phyloP scores from a whole-genome alignment of 2,797 vertebrate genomes.

The Poeciliopsis presidionis region DNA sequence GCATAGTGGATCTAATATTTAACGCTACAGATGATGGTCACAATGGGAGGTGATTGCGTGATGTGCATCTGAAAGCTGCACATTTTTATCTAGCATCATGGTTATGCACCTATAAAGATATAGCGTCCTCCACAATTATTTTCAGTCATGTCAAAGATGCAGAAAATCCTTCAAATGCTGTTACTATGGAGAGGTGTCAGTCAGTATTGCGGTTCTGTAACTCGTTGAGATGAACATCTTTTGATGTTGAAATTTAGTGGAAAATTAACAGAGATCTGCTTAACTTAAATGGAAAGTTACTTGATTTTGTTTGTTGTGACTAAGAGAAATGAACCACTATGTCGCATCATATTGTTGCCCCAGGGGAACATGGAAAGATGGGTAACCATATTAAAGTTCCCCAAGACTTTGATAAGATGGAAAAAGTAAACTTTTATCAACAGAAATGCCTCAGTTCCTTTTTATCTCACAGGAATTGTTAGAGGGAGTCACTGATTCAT shows the following conservation, averaged over 20 bases:
- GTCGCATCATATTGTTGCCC: background rate
- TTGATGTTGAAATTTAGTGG: background rate
- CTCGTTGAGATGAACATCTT: background rate
- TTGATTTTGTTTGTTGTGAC: background rate
- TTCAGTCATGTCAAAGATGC: background rate
- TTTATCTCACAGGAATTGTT: background rate
- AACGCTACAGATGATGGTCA: background rate
- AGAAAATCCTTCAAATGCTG: background rate
- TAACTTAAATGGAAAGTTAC: background rate
- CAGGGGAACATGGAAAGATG: background rate
- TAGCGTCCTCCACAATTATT: background rate
- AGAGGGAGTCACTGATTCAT: background rate
- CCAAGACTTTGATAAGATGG: background rate
- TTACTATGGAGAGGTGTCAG: background rate
- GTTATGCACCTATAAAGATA: background rate
- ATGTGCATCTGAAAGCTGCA: background rate
- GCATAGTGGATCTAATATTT: background rate
- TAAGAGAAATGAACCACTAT: background rate
- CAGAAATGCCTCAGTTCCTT: background rate
- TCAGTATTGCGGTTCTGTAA: background rate
- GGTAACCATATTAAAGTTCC: background rate
- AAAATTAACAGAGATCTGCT: background rate
- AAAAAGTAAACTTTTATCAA: background rate
- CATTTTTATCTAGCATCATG: background rate
- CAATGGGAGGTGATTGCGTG: background rate